These are phyloP conservation scores for Tiphia femorata DNA, from an alignment of 2,888 invertebrate genomes.

Conservation along the genomic window DNA sequence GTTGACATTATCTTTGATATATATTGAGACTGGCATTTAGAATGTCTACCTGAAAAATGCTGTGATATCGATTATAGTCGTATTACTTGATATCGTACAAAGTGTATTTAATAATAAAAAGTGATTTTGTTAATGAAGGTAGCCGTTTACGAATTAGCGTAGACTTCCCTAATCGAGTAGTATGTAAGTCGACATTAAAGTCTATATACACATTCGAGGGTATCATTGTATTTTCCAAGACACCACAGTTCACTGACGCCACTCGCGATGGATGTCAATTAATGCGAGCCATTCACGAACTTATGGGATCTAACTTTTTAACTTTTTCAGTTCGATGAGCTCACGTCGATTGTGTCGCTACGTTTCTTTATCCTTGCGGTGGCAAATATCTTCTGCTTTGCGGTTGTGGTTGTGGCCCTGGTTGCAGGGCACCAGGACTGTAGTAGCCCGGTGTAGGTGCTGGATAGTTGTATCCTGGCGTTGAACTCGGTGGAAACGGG, in stretches of 20 bases:
- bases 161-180: too few relatives aligned
- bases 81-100: constrained; percentile 54
- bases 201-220: too few relatives aligned
- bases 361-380: constrained; percentile 4
- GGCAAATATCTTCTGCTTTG: constrained; percentile 27
- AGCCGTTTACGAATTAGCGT: too few relatives aligned
- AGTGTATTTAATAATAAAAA: constrained; percentile 52
- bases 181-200: too few relatives aligned
- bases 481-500: constrained; percentile 1
- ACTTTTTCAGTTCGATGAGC: too few relatives aligned
- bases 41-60: constrained; percentile 65
- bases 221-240: too few relatives aligned
- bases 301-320: too few relatives aligned
- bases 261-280: too few relatives aligned
- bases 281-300: too few relatives aligned
- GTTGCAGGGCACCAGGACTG: constrained; percentile 10
- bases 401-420: background rate
- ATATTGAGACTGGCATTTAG: constrained; percentile 60
- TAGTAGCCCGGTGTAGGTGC: constrained; percentile 24
- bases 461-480: constrained; percentile 24
- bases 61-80: constrained; percentile 65
- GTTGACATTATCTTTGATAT: constrained; percentile 38
- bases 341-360: background rate
- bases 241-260: too few relatives aligned
- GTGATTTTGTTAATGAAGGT: constrained; percentile 46